Evolutionary conservation across 2,888 invertebrate species (phyloP).

Genomic region (Palloptera scutellata): DNA sequence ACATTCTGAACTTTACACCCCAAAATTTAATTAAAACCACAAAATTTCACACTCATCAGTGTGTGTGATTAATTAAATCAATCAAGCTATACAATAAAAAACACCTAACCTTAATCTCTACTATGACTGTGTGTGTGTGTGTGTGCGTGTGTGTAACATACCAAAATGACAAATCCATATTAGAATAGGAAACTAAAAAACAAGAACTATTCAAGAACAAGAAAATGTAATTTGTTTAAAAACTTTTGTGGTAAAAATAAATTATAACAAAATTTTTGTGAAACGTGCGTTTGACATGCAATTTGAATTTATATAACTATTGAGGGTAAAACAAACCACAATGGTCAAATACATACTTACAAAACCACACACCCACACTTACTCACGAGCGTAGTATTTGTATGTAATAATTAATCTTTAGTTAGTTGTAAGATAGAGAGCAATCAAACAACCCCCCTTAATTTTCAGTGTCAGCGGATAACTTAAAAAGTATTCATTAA

Average conservation of each 20-base stretch:
- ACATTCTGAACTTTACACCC: neutral
- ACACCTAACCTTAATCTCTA: conserved; percentile 1
- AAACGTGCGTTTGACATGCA: conserved; percentile 54
- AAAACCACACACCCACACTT: too few relatives aligned
- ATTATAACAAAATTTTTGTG: conserved; percentile 22
- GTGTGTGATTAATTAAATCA: conserved; percentile 5
- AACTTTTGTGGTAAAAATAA: neutral
- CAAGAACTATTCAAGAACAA: too few relatives aligned
- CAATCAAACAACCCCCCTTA: too few relatives aligned
- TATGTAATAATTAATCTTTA: too few relatives aligned
- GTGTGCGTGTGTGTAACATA: neutral
- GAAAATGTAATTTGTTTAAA: too few relatives aligned
- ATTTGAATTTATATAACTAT: conserved; percentile 30
- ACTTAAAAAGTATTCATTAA: too few relatives aligned
- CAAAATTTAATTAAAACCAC: neutral
- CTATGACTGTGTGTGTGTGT: neutral
- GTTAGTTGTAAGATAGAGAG: too few relatives aligned
- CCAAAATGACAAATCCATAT: too few relatives aligned
- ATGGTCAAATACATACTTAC: neutral
- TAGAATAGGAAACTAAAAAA: too few relatives aligned
- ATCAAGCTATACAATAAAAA: neutral
- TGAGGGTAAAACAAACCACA: conserved; percentile 12
- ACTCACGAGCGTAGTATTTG: too few relatives aligned
- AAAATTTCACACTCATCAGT: neutral
- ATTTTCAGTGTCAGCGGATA: too few relatives aligned